Evolutionary conservation across 30 jellyfish, hydroid and myxozoan genomes (phyloP).

Genomic region (Sanderia malayensis): DNA sequence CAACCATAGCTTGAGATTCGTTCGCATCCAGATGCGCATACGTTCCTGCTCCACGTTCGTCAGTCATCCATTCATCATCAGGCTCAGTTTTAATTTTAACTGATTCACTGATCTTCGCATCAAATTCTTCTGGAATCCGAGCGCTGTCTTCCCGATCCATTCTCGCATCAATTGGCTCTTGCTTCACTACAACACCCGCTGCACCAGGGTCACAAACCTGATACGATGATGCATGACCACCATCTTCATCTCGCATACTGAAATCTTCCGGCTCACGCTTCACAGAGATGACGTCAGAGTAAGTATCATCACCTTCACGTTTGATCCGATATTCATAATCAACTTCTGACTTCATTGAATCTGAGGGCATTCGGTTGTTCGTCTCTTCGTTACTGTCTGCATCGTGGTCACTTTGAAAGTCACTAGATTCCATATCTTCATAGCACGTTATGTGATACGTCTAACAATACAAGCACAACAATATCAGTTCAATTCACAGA

Average conservation of each 20-base stretch:
- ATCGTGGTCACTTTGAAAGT: constrained; percentile 6
- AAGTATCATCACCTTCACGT: not conserved
- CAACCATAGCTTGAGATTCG: too few species aligned
- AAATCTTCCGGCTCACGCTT: not conserved
- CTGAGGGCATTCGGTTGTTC: not conserved
- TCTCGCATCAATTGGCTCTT: not conserved
- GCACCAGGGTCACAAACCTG: not conserved
- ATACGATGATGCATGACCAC: not conserved
- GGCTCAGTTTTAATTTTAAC: not conserved
- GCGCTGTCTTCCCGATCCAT: not conserved
- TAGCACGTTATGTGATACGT: constrained; percentile 54
- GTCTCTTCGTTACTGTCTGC: constrained; percentile 18
- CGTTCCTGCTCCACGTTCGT: too few species aligned
- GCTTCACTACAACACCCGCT: not conserved
- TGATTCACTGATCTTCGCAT: not conserved
- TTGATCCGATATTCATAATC: not conserved
- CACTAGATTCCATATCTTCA: constrained; percentile 48
- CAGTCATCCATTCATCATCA: too few species aligned
- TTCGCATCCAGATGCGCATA: too few species aligned
- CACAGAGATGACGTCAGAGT: not conserved
- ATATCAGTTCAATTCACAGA: too few species aligned
- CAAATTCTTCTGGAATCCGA: not conserved
- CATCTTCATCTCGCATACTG: not conserved
- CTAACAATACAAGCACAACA: constrained; percentile 23
- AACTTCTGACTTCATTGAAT: not conserved